phyloP scores from a whole-genome alignment of 2,888 invertebrate genomes.

The Agriopis marginaria region DNA sequence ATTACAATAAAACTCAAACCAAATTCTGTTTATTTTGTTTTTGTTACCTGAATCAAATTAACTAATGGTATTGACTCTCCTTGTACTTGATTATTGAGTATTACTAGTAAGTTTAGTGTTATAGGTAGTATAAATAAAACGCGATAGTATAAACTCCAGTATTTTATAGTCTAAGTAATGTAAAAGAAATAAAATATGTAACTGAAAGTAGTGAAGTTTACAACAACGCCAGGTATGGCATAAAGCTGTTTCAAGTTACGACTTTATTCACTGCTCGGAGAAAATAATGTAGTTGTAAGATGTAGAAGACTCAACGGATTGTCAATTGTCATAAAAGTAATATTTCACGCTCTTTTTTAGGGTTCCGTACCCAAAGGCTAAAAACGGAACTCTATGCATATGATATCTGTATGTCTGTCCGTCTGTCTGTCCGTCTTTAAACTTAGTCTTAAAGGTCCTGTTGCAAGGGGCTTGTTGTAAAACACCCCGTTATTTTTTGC shows the following conservation, averaged over 20 bases:
- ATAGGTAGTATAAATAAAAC: slow-evolving; percentile 6
- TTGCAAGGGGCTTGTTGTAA: too few species aligned
- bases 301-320: not conserved
- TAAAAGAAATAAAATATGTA: slow-evolving; percentile 19
- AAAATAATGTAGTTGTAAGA: slow-evolving; percentile 6
- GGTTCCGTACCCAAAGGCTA: too few species aligned
- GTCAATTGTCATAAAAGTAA: not conserved
- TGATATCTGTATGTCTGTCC: too few species aligned
- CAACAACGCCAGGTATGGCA: slow-evolving; percentile 20
- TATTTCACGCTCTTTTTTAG: not conserved
- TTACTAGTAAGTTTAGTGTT: slow-evolving; percentile 5
- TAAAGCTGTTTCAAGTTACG: slow-evolving; percentile 27
- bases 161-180: slow-evolving; percentile 26
- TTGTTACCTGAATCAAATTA: not conserved
- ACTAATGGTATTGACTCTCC: not conserved
- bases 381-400: too few species aligned
- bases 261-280: slow-evolving; percentile 23
- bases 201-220: slow-evolving; percentile 26
- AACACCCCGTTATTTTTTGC: too few species aligned
- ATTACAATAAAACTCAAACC: too few species aligned
- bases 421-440: too few species aligned
- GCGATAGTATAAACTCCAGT: slow-evolving; percentile 10
- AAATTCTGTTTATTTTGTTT: not conserved
- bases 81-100: not conserved
- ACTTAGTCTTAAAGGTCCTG: too few species aligned